A percentile compares a stretch with the other conserved stretches of the same genome.
phyloP scores from a whole-genome alignment of 2,888 invertebrate genomes.

The Catotricha subobsoleta region DNA sequence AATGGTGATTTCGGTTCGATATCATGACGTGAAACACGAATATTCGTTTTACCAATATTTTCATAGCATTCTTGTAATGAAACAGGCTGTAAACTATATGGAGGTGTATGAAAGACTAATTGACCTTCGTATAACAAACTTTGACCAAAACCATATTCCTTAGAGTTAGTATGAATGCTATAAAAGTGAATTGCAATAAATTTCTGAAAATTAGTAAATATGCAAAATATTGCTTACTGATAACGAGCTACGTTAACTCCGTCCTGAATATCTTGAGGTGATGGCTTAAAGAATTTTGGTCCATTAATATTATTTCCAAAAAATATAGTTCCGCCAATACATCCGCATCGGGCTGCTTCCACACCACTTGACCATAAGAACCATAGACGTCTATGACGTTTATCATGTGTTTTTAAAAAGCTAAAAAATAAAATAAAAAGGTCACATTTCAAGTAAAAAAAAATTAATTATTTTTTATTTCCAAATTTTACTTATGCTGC shows the following conservation, averaged over 20 bases:
- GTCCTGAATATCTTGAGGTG: constrained; percentile 58
- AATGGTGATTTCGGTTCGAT: constrained; percentile 16
- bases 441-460: constrained; percentile 1
- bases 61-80: constrained; percentile 47
- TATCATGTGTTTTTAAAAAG: constrained; percentile 67
- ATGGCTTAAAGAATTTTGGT: constrained; percentile 70
- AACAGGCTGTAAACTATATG: constrained; percentile 62
- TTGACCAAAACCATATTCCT: constrained; percentile 85
- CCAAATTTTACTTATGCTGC: constrained; percentile 47
- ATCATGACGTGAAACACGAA: constrained; percentile 19
- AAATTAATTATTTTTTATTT: not conserved
- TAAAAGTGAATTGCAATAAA: constrained; percentile 11
- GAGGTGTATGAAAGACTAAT: constrained; percentile 78
- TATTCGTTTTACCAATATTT: constrained; percentile 23
- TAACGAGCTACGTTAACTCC: constrained; percentile 61
- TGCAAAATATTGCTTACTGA: constrained; percentile 24
- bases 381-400: constrained; percentile 71
- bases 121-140: constrained; percentile 76
- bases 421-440: constrained; percentile 19
- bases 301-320: constrained; percentile 89
- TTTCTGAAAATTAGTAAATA: not conserved
- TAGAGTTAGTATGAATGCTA: constrained; percentile 53
- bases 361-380: constrained; percentile 68
- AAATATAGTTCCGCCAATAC: constrained; percentile 86
- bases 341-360: constrained; percentile 65